Base-by-base conservation (phyloP, 2,797 vertebrate species). In the Sebastolobus altivelis region DNA sequence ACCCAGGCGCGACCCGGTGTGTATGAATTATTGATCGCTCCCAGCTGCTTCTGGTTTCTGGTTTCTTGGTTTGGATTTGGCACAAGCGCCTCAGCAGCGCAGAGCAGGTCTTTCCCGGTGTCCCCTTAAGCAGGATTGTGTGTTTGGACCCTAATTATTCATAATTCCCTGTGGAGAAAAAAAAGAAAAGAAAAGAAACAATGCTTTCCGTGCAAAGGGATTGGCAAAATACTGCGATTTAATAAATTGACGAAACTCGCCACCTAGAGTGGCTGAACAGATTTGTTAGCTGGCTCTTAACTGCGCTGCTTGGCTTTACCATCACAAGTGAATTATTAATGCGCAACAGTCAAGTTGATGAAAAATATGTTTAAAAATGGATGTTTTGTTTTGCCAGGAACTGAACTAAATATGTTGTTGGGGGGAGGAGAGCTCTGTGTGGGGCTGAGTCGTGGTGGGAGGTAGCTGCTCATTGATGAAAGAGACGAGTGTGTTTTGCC, bases 181-280 rank as follows among this genome's bases (percentile, higher is more conserved):
- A 81, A 31, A 29, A 81, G 79, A 90, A 40, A 71, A 38, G 33
- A n/a, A 75, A 83, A 89, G 56, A 88, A 94, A 90, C 77, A 68
- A 92, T 87, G 88, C 83, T 87, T 75, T 86, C 80, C 77, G 73
- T 86, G 91, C 89, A 68, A 69, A 74, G 79, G 40, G 84, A 27
- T 80, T 81, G 91, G 92, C 90, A 77, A 85, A 84, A 73, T 40
- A 84, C 85, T 85, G 91, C 94, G 94, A 95, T 94, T 92, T 84
- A 89, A 96, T 94, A 96, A 96, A 96, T 95, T 93, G 94, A 90
- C 93, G 87, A 93, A 90, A 87, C 59, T 75, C 75, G 65, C 66
- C 82, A 77, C 79, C 74, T 75, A n/a, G 6, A 81, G 82, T 52
- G 85, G 31, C 29, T 6, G 81, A 56, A 46, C 55, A 52, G 63